Base-by-base conservation (phyloP, 2,888 invertebrate genomes). In the Agrotis segetum region DNA sequence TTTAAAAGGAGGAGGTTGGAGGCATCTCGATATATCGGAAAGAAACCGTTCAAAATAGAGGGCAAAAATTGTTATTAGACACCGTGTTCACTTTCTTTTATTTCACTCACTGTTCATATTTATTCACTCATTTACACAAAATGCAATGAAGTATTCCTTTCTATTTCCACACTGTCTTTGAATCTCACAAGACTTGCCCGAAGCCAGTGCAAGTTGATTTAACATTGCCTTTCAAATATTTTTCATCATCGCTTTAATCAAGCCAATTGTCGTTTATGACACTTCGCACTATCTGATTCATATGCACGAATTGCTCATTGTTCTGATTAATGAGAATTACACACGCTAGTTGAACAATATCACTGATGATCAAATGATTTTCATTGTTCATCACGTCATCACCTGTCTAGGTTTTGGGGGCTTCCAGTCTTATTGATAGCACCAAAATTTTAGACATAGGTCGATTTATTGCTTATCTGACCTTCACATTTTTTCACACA, bases 231-330 rank as follows among this genome's bases (percentile, higher is more conserved):
- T 59, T 63, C 9, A 63, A 29, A 47, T 16, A 40, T 19, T 40
- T 19, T 47, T 13, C 17, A 53, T 71, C 59, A 60, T 50, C 52
- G 44, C n/a, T 58, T 52, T 71, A 63, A 71, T 75, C 52, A 46
- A 71, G 19, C 19, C 79, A 75, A 78, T 75, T 78, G 78, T 17
- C 53, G 40, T 75, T 62, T 59, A 78, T 78, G 72, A 50, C 63
- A 60, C 50, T 63, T 49, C 56, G 19, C 52, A 59, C 17, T 53
- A 72, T 50, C 72, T 78, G 74, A 78, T 75, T 75, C 78, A 74
- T 71, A 47, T 29, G 24, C 53, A 46, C 53, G 53, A 55, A 78
- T 74, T 63, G 53, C 13, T 71, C 59, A 75, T 63, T 78, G 59
- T 78, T 63, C 52, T 59, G 29, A 55, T 21, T 19, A 21, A 47